Evolutionary conservation across 2,888 invertebrate genomes (phyloP), one percentile per base, ranked within the genome.

Genomic region (Rhopalosiphum nymphaeae): DNA sequence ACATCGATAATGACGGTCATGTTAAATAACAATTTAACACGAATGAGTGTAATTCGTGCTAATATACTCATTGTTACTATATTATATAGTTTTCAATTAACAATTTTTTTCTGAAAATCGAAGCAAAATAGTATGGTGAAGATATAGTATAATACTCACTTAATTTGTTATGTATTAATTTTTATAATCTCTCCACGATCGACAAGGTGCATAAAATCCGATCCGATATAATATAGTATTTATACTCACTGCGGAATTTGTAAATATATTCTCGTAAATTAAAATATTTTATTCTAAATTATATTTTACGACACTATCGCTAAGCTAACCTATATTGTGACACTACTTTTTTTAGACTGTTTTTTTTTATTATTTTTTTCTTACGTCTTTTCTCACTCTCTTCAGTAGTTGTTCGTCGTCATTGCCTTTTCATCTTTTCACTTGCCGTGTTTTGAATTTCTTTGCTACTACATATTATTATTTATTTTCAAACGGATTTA

Each of bases 401-500:
- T 21, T 21, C 16, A 36, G 7, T 36, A 36, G 36, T 21, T 21
- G 36, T 36, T 78, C 9, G 21, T 36, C 9, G 21, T 11, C 21
- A 21, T 78, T 21, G 78, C 9, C 26, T 78, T 78, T 78, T 78
- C 78, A 36, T 78, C 36, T 21, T 21, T 46, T 78, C 36, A 36
- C 36, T 36, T 21, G 36, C 9, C 78, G 36, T 78, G 21, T 78
- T 78, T 78, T 21, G 36, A 2, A 21, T 78, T 78, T 78, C 21
- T 21, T 78, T 21, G 44, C 7, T 46, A 21, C 21, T 36, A 36
- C 36, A 42, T 4, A 78, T 36, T 78, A 78, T 78, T 42, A 44
- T 57, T 89, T 89, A 89, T 89, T 89, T 56, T 36, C 36, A 56
- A 56, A 89, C 90, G 21, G 29, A 42, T 5, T 56, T 56, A 42